phyloP scores from a whole-genome alignment of 2,113 vertebrate genomes.

The Heterotilapia buettikoferi region DNA sequence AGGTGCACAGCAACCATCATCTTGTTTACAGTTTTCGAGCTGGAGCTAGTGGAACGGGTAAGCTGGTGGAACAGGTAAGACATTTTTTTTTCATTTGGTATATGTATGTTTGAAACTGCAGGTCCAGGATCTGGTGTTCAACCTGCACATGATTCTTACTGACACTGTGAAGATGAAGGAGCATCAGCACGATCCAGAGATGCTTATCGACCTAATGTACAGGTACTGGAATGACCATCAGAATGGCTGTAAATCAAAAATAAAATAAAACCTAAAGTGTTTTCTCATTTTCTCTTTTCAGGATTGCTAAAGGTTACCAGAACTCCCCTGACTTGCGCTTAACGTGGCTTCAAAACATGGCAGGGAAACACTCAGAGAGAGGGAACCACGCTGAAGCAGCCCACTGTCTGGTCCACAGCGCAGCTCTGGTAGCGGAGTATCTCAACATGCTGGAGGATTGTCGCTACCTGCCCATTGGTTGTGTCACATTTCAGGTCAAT shows the following conservation, averaged over 20 bases:
- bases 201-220: constrained; percentile 93
- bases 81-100: background rate
- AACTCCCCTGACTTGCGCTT: constrained; percentile 87
- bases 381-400: constrained; percentile 88
- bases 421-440: constrained; percentile 87
- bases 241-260: background rate
- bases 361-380: constrained; percentile 81
- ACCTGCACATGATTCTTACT: constrained; percentile 91
- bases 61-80: background rate
- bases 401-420: constrained; percentile 87
- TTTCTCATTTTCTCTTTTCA: constrained; percentile 23
- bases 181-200: constrained; percentile 89
- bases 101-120: constrained; percentile 32
- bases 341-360: constrained; percentile 94
- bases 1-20: constrained; percentile 57
- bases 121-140: constrained; percentile 92
- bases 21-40: background rate
- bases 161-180: constrained; percentile 96
- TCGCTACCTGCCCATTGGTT: constrained; percentile 86
- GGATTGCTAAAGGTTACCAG: constrained; percentile 93
- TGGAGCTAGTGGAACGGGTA: background rate
- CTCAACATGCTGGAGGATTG: constrained; percentile 90
- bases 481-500: constrained; percentile 87
- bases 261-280: background rate
- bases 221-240: constrained; percentile 59